A percentile compares a stretch with the other conserved stretches of the same genome.
Evolutionary conservation across 1,140 invertebrate species (phyloP).

Genomic region (Neocloeon triangulifer): DNA sequence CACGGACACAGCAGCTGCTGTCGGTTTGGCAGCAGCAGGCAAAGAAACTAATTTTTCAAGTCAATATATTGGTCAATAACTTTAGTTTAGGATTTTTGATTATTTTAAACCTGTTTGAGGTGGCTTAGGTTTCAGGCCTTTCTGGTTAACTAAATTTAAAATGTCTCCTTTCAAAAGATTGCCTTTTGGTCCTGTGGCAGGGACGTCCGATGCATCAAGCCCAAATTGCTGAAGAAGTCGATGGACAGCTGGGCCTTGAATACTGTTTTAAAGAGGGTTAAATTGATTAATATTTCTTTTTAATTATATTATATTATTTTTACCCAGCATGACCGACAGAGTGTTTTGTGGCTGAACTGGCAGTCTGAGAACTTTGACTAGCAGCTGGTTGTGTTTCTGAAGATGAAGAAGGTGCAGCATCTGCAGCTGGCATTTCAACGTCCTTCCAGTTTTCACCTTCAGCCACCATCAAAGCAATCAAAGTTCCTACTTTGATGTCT

Average conservation of each 20-base stretch:
- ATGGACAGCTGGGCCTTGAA: conserved; percentile 35
- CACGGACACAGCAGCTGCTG: conserved; percentile 2
- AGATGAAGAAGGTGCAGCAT: not conserved
- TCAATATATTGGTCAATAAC: not conserved
- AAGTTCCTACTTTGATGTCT: conserved; percentile 60
- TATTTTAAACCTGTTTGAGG: conserved; percentile 13
- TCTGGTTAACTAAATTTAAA: conserved; percentile 26
- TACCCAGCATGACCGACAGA: no score
- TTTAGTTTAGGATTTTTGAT: conserved; percentile 6
- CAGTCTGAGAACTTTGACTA: not conserved
- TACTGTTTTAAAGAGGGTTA: no score
- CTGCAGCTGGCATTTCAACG: conserved; percentile 39
- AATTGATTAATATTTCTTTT: no score
- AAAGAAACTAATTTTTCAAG: no score
- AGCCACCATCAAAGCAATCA: conserved; percentile 74
- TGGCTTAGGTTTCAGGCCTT: conserved; percentile 24
- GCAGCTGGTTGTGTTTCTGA: not conserved
- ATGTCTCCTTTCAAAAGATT: conserved; percentile 40
- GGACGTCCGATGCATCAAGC: conserved; percentile 22
- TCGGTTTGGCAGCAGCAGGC: conserved; percentile 6
- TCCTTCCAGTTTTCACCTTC: conserved; percentile 48
- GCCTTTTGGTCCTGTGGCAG: conserved; percentile 30
- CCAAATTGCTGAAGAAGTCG: conserved; percentile 33
- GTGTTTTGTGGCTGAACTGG: no score
- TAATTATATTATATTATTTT: no score